Percentiles rank a stretch among this genome's conserved stretches.
These are phyloP conservation scores for Oriolus oriolus DNA, from an alignment of 2,113 vertebrate species.

Conservation along the genomic window DNA sequence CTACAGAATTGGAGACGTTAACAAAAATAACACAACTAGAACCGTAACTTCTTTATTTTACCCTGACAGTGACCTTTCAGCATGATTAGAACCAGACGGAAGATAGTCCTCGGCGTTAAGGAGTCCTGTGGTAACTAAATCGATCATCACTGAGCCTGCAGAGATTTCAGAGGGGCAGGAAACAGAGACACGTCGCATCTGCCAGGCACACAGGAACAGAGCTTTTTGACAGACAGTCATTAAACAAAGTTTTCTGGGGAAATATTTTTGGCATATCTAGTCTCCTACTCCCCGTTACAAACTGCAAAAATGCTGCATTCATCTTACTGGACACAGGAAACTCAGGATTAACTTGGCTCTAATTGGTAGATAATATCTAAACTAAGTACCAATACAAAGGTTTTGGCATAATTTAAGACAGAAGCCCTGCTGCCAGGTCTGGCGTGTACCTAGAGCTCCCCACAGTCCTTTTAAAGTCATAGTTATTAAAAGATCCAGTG, in stretches of 20 bases:
- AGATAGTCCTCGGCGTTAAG: not conserved
- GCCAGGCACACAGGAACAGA: not conserved
- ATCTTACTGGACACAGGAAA: not conserved
- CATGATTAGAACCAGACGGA: not conserved
- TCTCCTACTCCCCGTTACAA: not conserved
- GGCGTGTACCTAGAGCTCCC: conserved; percentile 34
- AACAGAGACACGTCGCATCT: not conserved
- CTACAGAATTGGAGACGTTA: not conserved
- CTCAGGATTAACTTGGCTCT: not conserved
- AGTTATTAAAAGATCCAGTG: conserved; percentile 65
- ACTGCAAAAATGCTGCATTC: not conserved
- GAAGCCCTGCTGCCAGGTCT: conserved; percentile 23
- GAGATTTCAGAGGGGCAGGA: not conserved
- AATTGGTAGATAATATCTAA: not conserved
- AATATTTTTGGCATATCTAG: not conserved
- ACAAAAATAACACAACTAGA: conserved; percentile 8
- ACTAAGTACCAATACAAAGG: not conserved
- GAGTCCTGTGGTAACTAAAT: not conserved
- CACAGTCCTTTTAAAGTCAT: conserved; percentile 39
- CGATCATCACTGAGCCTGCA: not conserved
- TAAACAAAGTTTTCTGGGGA: not conserved
- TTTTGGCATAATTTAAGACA: not conserved
- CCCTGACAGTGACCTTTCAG: not conserved
- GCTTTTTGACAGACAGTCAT: not conserved
- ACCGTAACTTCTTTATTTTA: not conserved